A percentile compares a stretch with the other conserved stretches of the same genome.
These are phyloP conservation scores for Dryocosmus kuriphilus DNA, from an alignment of 2,888 invertebrate species.

Conservation along the genomic window DNA sequence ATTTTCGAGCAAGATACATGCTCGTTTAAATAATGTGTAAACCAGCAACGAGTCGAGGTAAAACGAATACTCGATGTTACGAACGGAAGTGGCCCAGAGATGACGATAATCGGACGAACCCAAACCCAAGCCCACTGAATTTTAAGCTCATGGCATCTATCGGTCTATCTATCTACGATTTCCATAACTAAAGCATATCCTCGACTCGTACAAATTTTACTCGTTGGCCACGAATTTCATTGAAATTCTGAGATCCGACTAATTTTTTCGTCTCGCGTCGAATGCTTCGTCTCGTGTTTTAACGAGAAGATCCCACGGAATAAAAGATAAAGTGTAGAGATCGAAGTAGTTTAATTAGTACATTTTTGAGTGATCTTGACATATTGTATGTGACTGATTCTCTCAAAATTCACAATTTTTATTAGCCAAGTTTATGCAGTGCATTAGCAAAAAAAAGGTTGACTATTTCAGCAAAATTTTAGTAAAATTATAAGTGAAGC, in stretches of 20 bases:
- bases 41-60: slow-evolving; percentile 26
- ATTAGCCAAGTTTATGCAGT: too few relatives aligned
- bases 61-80: slow-evolving; percentile 27
- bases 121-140: slow-evolving; percentile 16
- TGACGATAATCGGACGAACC: slow-evolving; percentile 29
- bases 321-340: neutral
- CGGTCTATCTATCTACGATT: slow-evolving; percentile 13
- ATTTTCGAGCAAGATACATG: slow-evolving; percentile 20
- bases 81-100: slow-evolving; percentile 33
- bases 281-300: neutral
- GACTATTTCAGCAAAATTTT: too few relatives aligned
- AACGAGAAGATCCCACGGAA: neutral
- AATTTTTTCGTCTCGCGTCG: slow-evolving; percentile 28
- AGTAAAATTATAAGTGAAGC: too few relatives aligned
- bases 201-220: slow-evolving; percentile 9
- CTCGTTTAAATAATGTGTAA: slow-evolving; percentile 32
- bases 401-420: neutral
- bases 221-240: slow-evolving; percentile 11
- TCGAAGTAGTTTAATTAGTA: neutral
- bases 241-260: neutral
- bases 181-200: slow-evolving; percentile 36
- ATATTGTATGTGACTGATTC: neutral
- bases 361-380: neutral
- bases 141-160: slow-evolving; percentile 7
- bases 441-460: too few relatives aligned